Conservation (phyloP, 2,888 invertebrate species). For the Lysandra coridon region DNA sequence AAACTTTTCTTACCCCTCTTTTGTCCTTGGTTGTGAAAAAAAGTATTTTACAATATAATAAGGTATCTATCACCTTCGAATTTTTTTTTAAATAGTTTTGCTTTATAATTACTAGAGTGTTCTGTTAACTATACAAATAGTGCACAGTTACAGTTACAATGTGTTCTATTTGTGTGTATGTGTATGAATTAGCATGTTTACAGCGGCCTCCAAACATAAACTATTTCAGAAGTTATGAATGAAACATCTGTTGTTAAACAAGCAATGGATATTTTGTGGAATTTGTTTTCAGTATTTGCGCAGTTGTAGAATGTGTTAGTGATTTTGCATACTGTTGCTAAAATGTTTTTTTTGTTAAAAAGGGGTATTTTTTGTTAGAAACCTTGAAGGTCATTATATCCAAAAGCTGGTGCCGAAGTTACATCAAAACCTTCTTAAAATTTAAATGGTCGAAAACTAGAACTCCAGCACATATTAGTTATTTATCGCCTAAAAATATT, state of each 20-base stretch:
- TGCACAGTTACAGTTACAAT: background rate
- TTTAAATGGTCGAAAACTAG: too few relatives aligned
- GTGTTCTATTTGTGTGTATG: background rate
- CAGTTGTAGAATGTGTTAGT: background rate
- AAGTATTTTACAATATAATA: too few relatives aligned
- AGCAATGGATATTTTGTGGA: conserved; percentile 4
- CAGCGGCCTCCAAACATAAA: conserved; percentile 9
- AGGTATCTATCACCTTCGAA: too few relatives aligned
- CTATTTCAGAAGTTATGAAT: conserved; percentile 3
- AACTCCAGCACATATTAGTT: too few relatives aligned
- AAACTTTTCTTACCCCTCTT: too few relatives aligned
- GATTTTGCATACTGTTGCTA: background rate
- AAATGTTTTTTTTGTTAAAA: too few relatives aligned
- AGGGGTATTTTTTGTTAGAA: too few relatives aligned
- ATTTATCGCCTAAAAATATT: too few relatives aligned
- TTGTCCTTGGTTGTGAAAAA: too few relatives aligned
- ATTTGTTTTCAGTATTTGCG: background rate
- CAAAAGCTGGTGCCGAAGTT: too few relatives aligned
- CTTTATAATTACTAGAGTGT: background rate
- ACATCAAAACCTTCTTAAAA: too few relatives aligned
- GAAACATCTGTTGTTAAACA: conserved; percentile 14
- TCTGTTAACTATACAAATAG: background rate
- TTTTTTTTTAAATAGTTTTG: background rate
- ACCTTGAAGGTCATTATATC: too few relatives aligned
- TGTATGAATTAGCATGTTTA: background rate